phyloP scores from a whole-genome alignment of 2,797 vertebrate genomes.

The Choloepus didactylus region DNA sequence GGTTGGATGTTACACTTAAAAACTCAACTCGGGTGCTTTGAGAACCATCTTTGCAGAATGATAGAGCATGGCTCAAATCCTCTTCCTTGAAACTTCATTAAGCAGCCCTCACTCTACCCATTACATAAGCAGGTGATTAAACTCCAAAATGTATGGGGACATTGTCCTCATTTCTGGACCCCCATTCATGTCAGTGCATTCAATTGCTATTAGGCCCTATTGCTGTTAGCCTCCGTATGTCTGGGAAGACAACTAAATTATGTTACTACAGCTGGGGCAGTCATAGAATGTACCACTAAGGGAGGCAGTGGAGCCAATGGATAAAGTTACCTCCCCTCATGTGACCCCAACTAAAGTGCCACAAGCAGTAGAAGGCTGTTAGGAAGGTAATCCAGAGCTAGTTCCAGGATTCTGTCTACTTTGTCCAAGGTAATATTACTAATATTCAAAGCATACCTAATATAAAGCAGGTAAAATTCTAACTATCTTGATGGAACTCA shows the following conservation, averaged over 20 bases:
- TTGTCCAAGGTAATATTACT: neutral
- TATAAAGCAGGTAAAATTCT: constrained; percentile 1
- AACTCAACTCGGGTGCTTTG: neutral
- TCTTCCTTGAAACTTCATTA: neutral
- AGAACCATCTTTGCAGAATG: neutral
- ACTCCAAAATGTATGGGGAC: neutral
- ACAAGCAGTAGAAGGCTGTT: neutral
- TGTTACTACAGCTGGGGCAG: neutral
- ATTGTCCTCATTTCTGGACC: neutral
- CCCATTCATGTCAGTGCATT: neutral
- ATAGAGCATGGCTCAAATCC: neutral
- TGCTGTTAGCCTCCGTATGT: neutral
- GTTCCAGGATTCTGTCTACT: neutral
- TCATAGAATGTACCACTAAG: neutral
- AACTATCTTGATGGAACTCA: neutral
- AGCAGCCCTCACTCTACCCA: neutral
- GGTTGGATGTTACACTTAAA: neutral
- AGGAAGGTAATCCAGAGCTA: neutral
- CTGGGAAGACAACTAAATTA: neutral
- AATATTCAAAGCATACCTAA: constrained; percentile 1
- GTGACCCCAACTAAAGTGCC: neutral
- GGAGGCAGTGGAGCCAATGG: neutral
- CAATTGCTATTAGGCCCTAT: neutral
- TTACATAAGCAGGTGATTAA: neutral
- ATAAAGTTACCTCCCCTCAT: neutral